Evolutionary conservation across 2,888 invertebrate genomes (phyloP), one percentile per base, ranked within the genome.

Genomic region (Polydrusus cervinus): DNA sequence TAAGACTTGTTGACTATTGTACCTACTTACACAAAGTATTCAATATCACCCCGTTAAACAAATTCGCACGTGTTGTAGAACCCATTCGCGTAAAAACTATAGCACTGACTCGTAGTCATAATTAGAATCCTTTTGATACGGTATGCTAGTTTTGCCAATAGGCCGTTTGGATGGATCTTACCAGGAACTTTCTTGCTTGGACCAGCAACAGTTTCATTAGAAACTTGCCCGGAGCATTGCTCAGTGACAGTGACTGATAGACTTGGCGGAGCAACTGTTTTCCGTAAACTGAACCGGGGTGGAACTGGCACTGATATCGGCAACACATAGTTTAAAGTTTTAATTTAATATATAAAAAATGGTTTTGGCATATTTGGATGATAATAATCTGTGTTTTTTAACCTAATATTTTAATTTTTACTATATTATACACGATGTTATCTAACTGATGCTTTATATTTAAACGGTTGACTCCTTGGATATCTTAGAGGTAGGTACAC

Each of bases 11-110:
- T 43, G 6, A 13, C 3, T 47, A 47, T n/a, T 16, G 51, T 0
- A n/a, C 14, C 8, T 79, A 91, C 93, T 93, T 87, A 93, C 93
- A 93, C 92, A 86, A 93, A 93, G 87, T 93, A 93, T 85, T 93
- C 93, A 81, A 93, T 90, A 85, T 93, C 93, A 66, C 92, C 90
- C 77, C 91, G 88, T 79, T 89, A 89, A 0, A 92, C 90, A 82
- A 91, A 93, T 81, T 92, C 92, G 78, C 93, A 93, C 0, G 92
- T 89, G 80, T 91, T 91, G 74, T 87, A 87, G 71, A 86, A 85
- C 1, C 87, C 88, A 78, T 88, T 84, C 0, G 90, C 89, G 75
- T 90, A 90, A 79, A 92, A 91, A 82, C 92, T 91, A 81, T 90
- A 93, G 83, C 93, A 93, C 83, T 89, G 89, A 61, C 88, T 89